Percentiles rank a stretch among this genome's conserved stretches.
phyloP scores from a whole-genome alignment of 1,140 invertebrate genomes.

The Drosophila pseudoobscura region DNA sequence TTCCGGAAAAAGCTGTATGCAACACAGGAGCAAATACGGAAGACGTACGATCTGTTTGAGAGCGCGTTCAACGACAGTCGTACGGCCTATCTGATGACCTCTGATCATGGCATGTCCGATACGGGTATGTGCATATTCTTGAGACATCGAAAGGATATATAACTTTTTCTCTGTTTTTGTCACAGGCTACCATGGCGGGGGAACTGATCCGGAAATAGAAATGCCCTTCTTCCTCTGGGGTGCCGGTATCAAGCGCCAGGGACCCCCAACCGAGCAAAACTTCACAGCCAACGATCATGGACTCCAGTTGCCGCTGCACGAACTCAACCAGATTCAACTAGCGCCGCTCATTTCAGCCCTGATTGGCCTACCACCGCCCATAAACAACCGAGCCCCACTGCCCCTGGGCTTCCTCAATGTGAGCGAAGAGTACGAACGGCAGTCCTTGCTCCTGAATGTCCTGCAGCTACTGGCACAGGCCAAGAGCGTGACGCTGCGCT shows the following conservation, averaged over 20 bases:
- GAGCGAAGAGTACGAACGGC: slow-evolving; percentile 56
- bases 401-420: slow-evolving; percentile 22
- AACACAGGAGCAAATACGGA: slow-evolving; percentile 90
- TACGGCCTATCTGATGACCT: slow-evolving; percentile 95
- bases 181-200: slow-evolving; percentile 91
- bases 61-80: slow-evolving; percentile 89
- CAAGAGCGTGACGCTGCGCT: neutral
- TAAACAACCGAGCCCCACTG: slow-evolving; percentile 22
- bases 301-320: no score
- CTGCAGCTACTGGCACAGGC: slow-evolving; percentile 14
- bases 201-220: neutral
- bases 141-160: neutral
- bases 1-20: slow-evolving; percentile 91
- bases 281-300: neutral
- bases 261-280: neutral
- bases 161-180: neutral
- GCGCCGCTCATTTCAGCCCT: slow-evolving; percentile 33
- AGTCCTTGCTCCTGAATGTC: slow-evolving; percentile 85
- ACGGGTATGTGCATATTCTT: slow-evolving; percentile 86
- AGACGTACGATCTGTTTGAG: slow-evolving; percentile 88
- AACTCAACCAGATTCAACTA: slow-evolving; percentile 23
- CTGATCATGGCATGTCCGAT: slow-evolving; percentile 99
- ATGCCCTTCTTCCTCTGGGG: slow-evolving; percentile 25
- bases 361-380: slow-evolving; percentile 73
- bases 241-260: slow-evolving; percentile 9